Percentiles rank a stretch among this genome's conserved stretches.
phyloP scores from a whole-genome alignment of 2,797 vertebrate genomes.

The Crocidura indochinensis region DNA sequence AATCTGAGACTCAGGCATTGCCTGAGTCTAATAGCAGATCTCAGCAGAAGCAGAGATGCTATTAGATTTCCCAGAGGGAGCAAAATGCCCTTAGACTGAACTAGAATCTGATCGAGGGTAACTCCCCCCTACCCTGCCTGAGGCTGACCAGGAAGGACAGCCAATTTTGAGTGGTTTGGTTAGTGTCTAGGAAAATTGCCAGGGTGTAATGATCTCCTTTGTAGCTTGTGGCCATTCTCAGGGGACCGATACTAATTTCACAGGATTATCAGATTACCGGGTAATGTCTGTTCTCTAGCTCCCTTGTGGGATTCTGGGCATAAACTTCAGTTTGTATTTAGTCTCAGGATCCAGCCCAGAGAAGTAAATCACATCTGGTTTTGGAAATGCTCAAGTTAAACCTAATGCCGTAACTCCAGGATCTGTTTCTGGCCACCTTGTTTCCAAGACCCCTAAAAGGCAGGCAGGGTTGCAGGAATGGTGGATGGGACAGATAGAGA shows the following conservation, averaged over 20 bases:
- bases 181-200: constrained; percentile 63
- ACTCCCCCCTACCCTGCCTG: background rate
- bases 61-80: constrained; percentile 54
- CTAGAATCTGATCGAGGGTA: constrained; percentile 49
- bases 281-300: background rate
- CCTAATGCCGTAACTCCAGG: background rate
- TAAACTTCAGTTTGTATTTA: background rate
- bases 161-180: constrained; percentile 65
- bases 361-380: constrained; percentile 8
- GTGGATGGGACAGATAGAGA: background rate
- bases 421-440: constrained; percentile 24
- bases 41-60: background rate
- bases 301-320: background rate
- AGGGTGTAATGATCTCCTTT: constrained; percentile 34
- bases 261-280: background rate
- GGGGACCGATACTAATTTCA: background rate
- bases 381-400: constrained; percentile 28
- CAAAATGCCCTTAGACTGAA: background rate
- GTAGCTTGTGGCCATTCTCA: background rate
- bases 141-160: constrained; percentile 66
- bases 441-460: constrained; percentile 9
- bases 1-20: background rate
- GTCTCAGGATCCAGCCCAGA: background rate
- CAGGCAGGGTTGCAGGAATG: background rate
- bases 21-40: background rate